Evolutionary conservation across 2,888 invertebrate species (phyloP), one percentile per base, ranked within the genome.

Genomic region (Drosophila atroscutellata): DNA sequence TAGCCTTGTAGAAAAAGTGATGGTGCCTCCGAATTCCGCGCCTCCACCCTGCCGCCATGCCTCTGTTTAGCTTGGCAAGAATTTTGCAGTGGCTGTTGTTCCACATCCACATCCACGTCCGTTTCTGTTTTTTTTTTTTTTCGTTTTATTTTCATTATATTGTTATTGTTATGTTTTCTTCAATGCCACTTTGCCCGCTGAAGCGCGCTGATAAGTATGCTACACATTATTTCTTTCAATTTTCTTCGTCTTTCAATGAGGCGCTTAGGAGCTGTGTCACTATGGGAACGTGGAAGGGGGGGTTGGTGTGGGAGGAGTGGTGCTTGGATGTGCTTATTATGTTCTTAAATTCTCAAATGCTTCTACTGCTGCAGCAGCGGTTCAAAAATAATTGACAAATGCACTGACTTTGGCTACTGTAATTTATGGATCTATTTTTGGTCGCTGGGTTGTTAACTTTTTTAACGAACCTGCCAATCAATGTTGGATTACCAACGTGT

Each of bases 101-200:
- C 55, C 45, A 66, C 50, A 37, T 51, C 55, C 45, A 66, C 50
- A 37, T 39, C 39, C 52, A 55, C 50, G 45, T 39, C 32, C 51
- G 36, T 15, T 24, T 49, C 37, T 65, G 36, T 52, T 32, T 62
- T 30, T 47, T 34, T 13, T n/a, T n/a, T 18, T n/a, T 11, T 42
- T 36, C 15, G 15, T 20, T 13, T 13, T 30, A 32, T 30, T 51
- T 32, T 32, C 30, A 15, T 36, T 75, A 57, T 57, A 60, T 64
- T 69, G 62, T 64, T 71, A 63, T 73, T 84, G 72, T 71, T 64
- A 77, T 81, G 59, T 70, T 74, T 68, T 83, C 80, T 86, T 89
- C 87, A 90, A 86, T 89, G 90, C 73, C 85, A 80, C 78, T 90
- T 90, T 72, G 61, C 54, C 47, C 36, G 82, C 45, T 55, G 61